Conservation (phyloP, 1,140 invertebrate genomes). For the Magallana gigas region DNA sequence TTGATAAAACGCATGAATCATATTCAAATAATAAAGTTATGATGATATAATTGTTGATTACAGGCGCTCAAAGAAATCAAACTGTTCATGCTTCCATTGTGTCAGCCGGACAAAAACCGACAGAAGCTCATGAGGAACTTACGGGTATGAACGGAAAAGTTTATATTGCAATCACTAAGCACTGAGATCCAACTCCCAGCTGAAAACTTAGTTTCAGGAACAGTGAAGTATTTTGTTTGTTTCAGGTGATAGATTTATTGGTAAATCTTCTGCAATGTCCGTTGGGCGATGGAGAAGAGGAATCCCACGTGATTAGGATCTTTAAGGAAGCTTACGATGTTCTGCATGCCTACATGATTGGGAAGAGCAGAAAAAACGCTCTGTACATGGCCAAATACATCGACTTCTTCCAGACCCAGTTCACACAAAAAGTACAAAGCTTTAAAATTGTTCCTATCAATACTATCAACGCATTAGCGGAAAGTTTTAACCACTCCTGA, state of each 20-base stretch:
- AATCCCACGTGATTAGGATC: slow-evolving; percentile 74
- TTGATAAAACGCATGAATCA: too few species aligned
- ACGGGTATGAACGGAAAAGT: slow-evolving; percentile 64
- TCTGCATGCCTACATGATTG: slow-evolving; percentile 78
- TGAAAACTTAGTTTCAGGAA: neutral
- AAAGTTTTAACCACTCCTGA: too few species aligned
- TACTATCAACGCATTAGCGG: too few species aligned
- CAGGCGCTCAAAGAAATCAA: slow-evolving; percentile 77
- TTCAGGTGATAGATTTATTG: slow-evolving; percentile 77
- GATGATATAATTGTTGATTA: slow-evolving; percentile 24
- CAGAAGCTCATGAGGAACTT: slow-evolving; percentile 79
- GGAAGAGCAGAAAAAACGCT: slow-evolving; percentile 78
- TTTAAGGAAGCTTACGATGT: slow-evolving; percentile 78
- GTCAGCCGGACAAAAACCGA: slow-evolving; percentile 75
- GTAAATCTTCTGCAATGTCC: slow-evolving; percentile 77
- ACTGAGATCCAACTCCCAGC: too few species aligned
- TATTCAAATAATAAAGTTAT: too few species aligned
- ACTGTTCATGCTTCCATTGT: slow-evolving; percentile 73
- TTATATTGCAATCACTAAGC: too few species aligned
- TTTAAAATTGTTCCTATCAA: too few species aligned
- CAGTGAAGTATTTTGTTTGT: neutral
- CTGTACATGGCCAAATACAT: slow-evolving; percentile 80
- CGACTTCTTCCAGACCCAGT: slow-evolving; percentile 79
- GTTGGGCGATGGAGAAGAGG: slow-evolving; percentile 74
- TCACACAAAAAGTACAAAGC: slow-evolving; percentile 73